A percentile compares a stretch with the other conserved stretches of the same genome.
Evolutionary conservation across 2,113 vertebrate genomes (phyloP).

Genomic region (Rhabdomys dilectus): DNA sequence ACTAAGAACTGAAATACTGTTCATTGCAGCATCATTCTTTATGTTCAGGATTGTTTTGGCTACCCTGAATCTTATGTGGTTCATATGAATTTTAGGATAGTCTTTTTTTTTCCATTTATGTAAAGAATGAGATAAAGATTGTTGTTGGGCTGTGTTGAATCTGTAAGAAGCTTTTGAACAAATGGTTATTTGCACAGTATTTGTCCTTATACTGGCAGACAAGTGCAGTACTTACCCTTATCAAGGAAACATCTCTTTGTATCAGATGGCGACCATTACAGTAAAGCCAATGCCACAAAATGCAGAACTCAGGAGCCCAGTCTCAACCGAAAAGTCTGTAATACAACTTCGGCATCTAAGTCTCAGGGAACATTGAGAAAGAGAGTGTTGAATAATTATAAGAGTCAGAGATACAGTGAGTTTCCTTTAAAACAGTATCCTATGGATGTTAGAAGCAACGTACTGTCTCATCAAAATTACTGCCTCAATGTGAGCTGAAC

Average conservation of each 20-base stretch:
- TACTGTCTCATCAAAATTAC: neutral
- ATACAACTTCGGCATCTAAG: neutral
- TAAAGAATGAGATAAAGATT: neutral
- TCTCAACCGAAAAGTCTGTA: neutral
- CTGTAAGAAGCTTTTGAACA: neutral
- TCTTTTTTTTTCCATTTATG: neutral
- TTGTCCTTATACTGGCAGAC: neutral
- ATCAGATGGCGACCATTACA: neutral
- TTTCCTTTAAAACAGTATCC: neutral
- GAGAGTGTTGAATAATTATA: neutral
- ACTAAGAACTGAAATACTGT: neutral
- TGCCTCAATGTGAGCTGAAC: neutral
- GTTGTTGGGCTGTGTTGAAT: neutral
- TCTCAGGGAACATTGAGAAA: neutral
- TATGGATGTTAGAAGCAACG: neutral
- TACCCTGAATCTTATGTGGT: neutral
- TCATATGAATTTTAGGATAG: neutral
- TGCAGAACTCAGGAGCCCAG: neutral
- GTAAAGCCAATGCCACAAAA: neutral
- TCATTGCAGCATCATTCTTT: neutral
- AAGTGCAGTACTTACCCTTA: neutral
- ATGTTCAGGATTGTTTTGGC: neutral
- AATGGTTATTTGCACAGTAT: neutral
- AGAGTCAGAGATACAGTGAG: neutral
- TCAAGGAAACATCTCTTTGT: neutral